Evolutionary conservation across 92 coral and sea anemone genomes (phyloP).

Genomic region (Epizoanthus illoricatus): DNA sequence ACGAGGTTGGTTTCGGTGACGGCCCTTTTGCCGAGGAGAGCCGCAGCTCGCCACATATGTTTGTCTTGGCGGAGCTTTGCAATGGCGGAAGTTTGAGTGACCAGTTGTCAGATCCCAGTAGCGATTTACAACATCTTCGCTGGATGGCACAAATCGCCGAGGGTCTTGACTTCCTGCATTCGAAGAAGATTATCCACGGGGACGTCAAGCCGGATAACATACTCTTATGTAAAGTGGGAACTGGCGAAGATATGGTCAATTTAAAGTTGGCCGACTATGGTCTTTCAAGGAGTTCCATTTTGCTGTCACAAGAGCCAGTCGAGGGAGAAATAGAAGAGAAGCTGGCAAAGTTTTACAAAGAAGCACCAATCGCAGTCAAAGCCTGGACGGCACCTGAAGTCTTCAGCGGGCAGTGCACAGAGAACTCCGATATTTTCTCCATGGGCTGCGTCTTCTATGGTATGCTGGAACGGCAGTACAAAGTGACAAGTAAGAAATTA

Average conservation of each 20-base stretch:
- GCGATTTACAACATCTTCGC: conserved; percentile 35
- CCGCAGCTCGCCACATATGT: conserved; percentile 32
- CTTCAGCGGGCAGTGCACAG: conserved; percentile 48
- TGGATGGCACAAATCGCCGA: conserved; percentile 85
- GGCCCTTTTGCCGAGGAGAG: conserved; percentile 38
- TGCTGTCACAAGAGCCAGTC: conserved; percentile 39
- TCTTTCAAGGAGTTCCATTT: conserved; percentile 62
- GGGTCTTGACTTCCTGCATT: conserved; percentile 46
- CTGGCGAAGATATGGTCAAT: conserved; percentile 15
- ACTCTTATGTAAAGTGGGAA: conserved; percentile 45
- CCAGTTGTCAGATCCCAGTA: conserved; percentile 60
- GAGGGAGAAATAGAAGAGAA: conserved; percentile 20
- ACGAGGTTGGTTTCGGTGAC: conserved; percentile 35
- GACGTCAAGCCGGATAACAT: conserved; percentile 49
- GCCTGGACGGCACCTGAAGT: conserved; percentile 83
- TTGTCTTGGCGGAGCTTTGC: conserved; percentile 72
- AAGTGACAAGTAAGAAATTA: conserved; percentile 47
- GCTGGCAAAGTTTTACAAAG: conserved; percentile 47
- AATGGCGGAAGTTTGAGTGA: conserved; percentile 64
- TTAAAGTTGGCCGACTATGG: conserved; percentile 88
- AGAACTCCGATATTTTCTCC: conserved; percentile 80
- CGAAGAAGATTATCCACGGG: conserved; percentile 23
- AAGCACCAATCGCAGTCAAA: conserved; percentile 38
- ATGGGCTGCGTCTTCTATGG: conserved; percentile 79
- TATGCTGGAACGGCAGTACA: conserved; percentile 71